These are phyloP conservation scores for Gymnothorax javanicus DNA, from an alignment of 2,797 vertebrate species.

Conservation along the genomic window DNA sequence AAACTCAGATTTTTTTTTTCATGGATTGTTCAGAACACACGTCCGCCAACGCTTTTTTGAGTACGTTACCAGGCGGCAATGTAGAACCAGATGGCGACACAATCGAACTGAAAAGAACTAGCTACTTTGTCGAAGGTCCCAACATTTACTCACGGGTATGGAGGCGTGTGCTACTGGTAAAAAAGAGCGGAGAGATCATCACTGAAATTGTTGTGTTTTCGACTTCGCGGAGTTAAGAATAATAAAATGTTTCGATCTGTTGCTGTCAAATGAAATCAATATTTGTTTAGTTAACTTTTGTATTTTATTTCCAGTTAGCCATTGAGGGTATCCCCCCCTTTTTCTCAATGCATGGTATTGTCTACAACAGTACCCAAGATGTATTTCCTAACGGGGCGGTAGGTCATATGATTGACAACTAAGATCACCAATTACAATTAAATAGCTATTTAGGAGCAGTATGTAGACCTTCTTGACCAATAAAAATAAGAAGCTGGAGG, in stretches of 20 bases:
- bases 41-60: conserved; percentile 1
- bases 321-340: conserved; percentile 25
- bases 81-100: too few species aligned
- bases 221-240: rapidly evolving
- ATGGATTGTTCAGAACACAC: background rate
- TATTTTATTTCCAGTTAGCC: background rate
- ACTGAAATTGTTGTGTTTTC: background rate
- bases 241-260: background rate
- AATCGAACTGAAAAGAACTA: conserved; percentile 41
- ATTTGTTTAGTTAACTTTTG: background rate
- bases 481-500: conserved; percentile 29
- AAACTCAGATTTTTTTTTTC: background rate
- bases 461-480: conserved; percentile 40
- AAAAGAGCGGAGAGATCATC: background rate
- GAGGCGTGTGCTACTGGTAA: conserved; percentile 17
- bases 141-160: conserved; percentile 28
- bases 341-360: conserved; percentile 58
- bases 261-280: background rate
- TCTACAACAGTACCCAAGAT: conserved; percentile 52
- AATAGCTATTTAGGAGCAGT: conserved; percentile 33
- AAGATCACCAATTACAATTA: conserved; percentile 31
- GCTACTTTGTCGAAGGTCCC: conserved; percentile 42
- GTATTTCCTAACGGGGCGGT: conserved; percentile 42
- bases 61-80: background rate
- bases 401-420: conserved; percentile 31